phyloP scores from a whole-genome alignment of 2,113 vertebrate genomes.

The Climacteris rufus region DNA sequence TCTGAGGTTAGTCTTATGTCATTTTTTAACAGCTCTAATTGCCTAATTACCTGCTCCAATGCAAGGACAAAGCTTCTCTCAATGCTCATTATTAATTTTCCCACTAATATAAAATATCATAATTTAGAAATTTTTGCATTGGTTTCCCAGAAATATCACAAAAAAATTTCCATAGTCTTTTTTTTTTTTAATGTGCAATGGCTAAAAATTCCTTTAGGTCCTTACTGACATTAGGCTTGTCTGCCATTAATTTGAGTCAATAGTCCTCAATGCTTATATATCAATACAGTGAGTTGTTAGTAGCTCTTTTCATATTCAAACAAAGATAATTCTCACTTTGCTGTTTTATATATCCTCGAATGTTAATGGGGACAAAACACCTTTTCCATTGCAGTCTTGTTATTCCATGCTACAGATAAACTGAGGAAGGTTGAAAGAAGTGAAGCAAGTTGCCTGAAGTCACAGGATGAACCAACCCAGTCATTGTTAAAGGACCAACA shows the following conservation, averaged over 20 bases:
- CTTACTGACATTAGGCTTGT: neutral
- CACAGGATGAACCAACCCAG: neutral
- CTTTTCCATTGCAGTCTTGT: neutral
- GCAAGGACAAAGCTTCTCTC: neutral
- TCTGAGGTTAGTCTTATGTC: neutral
- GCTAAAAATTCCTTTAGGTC: neutral
- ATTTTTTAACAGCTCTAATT: constrained; percentile 7
- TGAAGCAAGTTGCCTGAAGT: neutral
- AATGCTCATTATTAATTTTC: neutral
- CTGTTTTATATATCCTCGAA: neutral
- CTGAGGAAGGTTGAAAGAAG: neutral
- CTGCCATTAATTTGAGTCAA: neutral
- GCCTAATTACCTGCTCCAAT: neutral
- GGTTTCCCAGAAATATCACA: neutral
- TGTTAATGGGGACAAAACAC: neutral
- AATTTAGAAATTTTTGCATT: neutral
- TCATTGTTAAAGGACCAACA: neutral
- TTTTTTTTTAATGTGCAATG: neutral
- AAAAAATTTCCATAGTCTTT: neutral
- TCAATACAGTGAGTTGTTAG: neutral
- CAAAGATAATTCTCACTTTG: neutral
- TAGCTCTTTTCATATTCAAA: neutral
- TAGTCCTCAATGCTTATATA: neutral
- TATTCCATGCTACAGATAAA: neutral
- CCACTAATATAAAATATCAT: neutral